phyloP scores from a whole-genome alignment of 2,113 vertebrate species.

The Struthio camelus region DNA sequence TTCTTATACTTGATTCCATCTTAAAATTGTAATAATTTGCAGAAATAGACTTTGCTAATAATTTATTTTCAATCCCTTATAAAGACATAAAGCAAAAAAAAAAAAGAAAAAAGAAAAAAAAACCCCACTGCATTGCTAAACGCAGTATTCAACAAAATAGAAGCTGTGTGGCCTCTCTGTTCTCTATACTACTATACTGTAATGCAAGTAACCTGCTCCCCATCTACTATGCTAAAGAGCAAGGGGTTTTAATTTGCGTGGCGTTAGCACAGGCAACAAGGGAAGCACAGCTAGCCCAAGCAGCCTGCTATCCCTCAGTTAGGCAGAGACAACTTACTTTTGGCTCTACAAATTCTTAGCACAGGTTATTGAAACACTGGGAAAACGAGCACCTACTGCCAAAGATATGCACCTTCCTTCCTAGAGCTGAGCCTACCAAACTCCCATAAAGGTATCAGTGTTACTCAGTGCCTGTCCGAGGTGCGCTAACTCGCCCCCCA shows the following conservation, averaged over 20 bases:
- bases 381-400: background rate
- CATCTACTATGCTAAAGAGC: rapidly evolving
- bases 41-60: background rate
- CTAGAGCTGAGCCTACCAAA: background rate
- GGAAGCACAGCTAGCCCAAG: background rate
- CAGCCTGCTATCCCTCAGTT: background rate
- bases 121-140: rapidly evolving
- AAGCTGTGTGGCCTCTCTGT: rapidly evolving
- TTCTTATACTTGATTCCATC: background rate
- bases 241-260: rapidly evolving
- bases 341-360: background rate
- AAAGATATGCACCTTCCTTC: background rate
- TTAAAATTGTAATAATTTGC: background rate
- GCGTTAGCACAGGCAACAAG: background rate
- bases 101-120: background rate
- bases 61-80: background rate
- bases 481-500: background rate
- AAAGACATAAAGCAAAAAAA: background rate
- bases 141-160: rapidly evolving
- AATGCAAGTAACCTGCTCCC: background rate
- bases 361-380: background rate
- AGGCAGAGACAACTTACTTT: background rate
- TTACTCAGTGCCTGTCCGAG: background rate
- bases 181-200: rapidly evolving
- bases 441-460: background rate